Percentiles rank a stretch among this genome's conserved stretches.
Conservation (phyloP, 2,888 invertebrate genomes). For the Sarcophaga caerulescens region DNA sequence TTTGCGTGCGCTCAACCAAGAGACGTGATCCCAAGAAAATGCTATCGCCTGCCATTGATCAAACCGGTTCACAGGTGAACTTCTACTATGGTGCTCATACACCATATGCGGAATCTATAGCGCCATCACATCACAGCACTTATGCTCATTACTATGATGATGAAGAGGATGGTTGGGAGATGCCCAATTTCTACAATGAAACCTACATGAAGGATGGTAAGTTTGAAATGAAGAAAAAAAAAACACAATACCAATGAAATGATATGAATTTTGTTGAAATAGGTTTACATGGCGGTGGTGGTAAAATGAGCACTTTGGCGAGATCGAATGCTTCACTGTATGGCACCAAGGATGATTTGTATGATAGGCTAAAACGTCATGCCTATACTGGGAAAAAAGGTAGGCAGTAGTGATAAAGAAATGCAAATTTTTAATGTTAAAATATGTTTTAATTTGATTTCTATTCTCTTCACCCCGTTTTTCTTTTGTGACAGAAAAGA, state of each 20-base stretch:
- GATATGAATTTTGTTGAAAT: neutral
- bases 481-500: constrained; percentile 87
- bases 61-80: constrained; percentile 96
- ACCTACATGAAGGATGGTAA: constrained; percentile 95
- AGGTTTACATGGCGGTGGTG: constrained; percentile 91
- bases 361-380: constrained; percentile 96
- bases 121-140: constrained; percentile 96
- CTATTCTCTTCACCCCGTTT: neutral
- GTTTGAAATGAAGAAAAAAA: neutral
- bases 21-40: constrained; percentile 96
- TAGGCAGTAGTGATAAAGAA: constrained; percentile 80
- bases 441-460: neutral
- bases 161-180: constrained; percentile 98
- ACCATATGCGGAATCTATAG: constrained; percentile 96
- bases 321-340: constrained; percentile 96
- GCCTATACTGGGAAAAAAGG: constrained; percentile 97
- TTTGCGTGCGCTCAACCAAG: constrained; percentile 94
- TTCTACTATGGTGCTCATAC: constrained; percentile 98
- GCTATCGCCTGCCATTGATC: constrained; percentile 92
- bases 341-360: constrained; percentile 96
- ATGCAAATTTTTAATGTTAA: neutral
- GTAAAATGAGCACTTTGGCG: constrained; percentile 95
- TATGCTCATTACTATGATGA: constrained; percentile 98
- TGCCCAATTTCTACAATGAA: constrained; percentile 98
- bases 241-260: neutral